These are phyloP conservation scores for Leptodactylus fallax DNA, from an alignment of 2,797 vertebrate genomes.

Conservation along the genomic window DNA sequence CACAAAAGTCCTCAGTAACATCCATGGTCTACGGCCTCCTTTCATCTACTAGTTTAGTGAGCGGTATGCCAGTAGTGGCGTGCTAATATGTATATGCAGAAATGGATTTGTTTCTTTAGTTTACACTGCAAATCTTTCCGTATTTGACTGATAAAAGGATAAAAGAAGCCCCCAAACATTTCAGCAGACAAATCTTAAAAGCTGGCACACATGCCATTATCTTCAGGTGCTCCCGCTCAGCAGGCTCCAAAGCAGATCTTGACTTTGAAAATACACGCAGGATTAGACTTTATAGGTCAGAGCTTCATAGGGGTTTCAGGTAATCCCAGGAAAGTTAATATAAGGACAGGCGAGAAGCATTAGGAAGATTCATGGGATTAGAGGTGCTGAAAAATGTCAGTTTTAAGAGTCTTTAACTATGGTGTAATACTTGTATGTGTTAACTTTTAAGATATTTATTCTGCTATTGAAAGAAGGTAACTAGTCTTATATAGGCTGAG, in stretches of 20 bases:
- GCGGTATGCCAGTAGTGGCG: too few relatives aligned
- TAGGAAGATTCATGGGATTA: slow-evolving; percentile 46
- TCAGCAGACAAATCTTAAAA: neutral
- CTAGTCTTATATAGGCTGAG: neutral
- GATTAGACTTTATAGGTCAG: slow-evolving; percentile 72
- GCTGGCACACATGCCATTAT: neutral
- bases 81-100: neutral
- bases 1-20: too few relatives aligned
- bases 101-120: neutral
- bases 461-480: neutral
- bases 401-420: neutral
- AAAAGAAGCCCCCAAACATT: neutral
- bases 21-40: neutral
- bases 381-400: slow-evolving; percentile 37
- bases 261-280: slow-evolving; percentile 64
- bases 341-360: slow-evolving; percentile 53
- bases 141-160: neutral
- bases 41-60: neutral
- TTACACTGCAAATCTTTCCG: neutral
- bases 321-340: slow-evolving; percentile 64
- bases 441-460: neutral
- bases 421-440: neutral
- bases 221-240: slow-evolving; percentile 14
- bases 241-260: slow-evolving; percentile 15
- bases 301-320: slow-evolving; percentile 65